These are phyloP conservation scores for Timema cristinae DNA, from an alignment of 2,888 invertebrate genomes.

Conservation along the genomic window DNA sequence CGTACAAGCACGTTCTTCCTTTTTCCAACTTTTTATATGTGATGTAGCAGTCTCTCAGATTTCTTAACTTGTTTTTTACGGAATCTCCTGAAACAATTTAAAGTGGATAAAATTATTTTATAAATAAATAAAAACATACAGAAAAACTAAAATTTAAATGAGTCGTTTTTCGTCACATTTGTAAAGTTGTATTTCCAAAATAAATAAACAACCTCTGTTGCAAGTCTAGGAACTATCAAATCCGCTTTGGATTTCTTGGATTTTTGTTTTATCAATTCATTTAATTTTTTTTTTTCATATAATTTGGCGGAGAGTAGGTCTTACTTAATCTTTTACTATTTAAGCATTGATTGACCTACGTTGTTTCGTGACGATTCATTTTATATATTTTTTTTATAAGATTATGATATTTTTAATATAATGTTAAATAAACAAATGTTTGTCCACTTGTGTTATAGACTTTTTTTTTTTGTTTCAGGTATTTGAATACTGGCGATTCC, in stretches of 20 bases:
- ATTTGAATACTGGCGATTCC: constrained; percentile 37
- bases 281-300: too few species aligned
- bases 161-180: background rate
- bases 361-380: too few species aligned
- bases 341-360: too few species aligned
- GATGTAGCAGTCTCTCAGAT: background rate
- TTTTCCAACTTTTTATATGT: background rate
- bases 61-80: background rate
- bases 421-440: background rate
- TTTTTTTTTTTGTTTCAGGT: constrained; percentile 33
- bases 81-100: background rate
- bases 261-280: too few species aligned
- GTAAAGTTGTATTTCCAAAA: background rate
- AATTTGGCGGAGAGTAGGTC: too few species aligned
- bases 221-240: too few species aligned
- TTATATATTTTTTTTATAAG: background rate
- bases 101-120: too few species aligned
- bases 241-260: too few species aligned
- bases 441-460: background rate
- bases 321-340: too few species aligned
- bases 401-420: background rate
- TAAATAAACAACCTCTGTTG: too few species aligned
- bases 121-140: too few species aligned
- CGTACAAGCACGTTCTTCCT: background rate
- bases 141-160: background rate